Conservation (phyloP, 2,797 vertebrate genomes). For the Sebastes wilsoni region DNA sequence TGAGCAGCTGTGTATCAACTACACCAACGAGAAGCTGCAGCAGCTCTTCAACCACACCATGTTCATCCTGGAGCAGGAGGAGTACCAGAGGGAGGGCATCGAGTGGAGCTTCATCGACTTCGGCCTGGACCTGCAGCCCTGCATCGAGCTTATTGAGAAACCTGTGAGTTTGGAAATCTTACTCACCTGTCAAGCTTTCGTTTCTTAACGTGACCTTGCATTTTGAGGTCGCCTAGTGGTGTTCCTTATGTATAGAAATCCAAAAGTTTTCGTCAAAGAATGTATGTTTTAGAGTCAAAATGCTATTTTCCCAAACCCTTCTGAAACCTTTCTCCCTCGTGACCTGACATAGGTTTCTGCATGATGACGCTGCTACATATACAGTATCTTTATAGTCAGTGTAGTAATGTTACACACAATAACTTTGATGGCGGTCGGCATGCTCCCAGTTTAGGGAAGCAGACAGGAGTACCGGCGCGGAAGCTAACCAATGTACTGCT, state of each 20-base stretch:
- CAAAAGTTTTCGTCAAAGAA: no score
- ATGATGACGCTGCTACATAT: no score
- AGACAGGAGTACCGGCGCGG: no score
- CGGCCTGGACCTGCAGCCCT: slow-evolving; percentile 96
- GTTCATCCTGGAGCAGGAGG: slow-evolving; percentile 99
- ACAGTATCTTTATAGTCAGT: no score
- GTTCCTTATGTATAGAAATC: no score
- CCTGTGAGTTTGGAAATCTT: slow-evolving; percentile 84
- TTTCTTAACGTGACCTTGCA: not conserved
- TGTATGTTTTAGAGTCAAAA: no score
- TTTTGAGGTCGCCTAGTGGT: no score
- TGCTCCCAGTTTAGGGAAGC: no score
- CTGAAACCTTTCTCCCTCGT: rapidly evolving
- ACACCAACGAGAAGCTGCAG: slow-evolving; percentile 98
- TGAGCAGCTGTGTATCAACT: slow-evolving; percentile 98
- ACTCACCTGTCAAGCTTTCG: not conserved
- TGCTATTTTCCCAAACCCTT: no score
- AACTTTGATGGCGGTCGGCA: rapidly evolving
- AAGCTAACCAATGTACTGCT: no score
- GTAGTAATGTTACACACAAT: no score
- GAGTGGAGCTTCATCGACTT: slow-evolving; percentile 99
- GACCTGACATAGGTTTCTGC: no score
- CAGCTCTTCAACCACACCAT: slow-evolving; percentile 99
- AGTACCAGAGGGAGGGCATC: slow-evolving; percentile 98
- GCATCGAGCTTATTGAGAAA: slow-evolving; percentile 97